Base-by-base conservation (phyloP, 2,888 invertebrate genomes). In the Copidosoma aretas region DNA sequence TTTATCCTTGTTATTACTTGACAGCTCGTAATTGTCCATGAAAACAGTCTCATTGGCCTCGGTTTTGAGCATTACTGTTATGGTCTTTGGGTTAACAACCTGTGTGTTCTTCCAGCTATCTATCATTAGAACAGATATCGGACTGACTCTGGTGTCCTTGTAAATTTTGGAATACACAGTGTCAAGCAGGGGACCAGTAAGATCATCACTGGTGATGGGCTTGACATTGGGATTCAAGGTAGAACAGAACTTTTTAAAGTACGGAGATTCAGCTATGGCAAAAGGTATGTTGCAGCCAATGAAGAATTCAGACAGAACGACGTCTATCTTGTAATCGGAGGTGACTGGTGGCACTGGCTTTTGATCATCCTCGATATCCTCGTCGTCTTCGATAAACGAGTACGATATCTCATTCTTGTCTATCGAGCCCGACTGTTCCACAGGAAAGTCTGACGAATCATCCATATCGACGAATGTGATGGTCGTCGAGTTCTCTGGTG, bases 211-310 rank as follows among this genome's bases (percentile, higher is more conserved):
- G 4, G 69, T 57, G 39, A 67, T 24, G 3, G 62, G 19, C 41
- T 64, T 71, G n/a, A 22, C 54, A 19, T 21, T 60, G 14, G 70
- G 65, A 61, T 70, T 68, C 22, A 69, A 58, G 15, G 56, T 22
- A 46, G 46, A 43, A 46, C 70, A 72, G 0, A 70, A 10, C 46
- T 70, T 70, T 59, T 70, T 64, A 22, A 72, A 70, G 58, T 67
- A 70, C 10, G 32, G 17, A 21, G 70, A 68, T 14, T 72, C 72
- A 19, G 62, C 70, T 14, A 72, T 58, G 15, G 67, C 57, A 24
- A 72, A 72, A 0, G 71, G 71, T 56, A 71, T 67, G 46, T 71
- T 71, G 43, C 69, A 71, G 14, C 71, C 71, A 41, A 71, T 70
- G 25, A 71, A 71, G 56, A 71, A 71, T 56, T 71, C 67, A 15